phyloP scores from a whole-genome alignment of 2,888 invertebrate species.

The Plagodis pulveraria region DNA sequence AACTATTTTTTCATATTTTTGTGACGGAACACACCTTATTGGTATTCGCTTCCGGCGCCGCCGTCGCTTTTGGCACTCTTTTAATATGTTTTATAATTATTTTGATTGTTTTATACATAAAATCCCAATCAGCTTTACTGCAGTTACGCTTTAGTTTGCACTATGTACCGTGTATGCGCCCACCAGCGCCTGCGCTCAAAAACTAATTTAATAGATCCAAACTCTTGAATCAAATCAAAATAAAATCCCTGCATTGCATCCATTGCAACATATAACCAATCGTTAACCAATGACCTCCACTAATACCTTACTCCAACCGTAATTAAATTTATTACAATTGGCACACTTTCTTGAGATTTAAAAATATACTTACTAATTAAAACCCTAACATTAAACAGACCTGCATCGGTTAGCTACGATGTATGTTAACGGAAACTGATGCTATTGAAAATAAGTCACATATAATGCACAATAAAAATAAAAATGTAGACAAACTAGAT shows the following conservation, averaged over 20 bases:
- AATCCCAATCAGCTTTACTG: too few species aligned
- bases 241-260: background rate
- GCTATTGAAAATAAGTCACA: conserved; percentile 4
- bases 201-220: background rate
- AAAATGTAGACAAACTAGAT: background rate
- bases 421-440: conserved; percentile 4
- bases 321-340: conserved; percentile 24
- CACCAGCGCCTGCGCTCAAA: too few species aligned
- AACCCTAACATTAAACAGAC: conserved; percentile 25
- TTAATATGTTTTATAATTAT: too few species aligned
- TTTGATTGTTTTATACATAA: too few species aligned
- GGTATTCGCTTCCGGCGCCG: too few species aligned
- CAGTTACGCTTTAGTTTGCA: too few species aligned
- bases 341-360: conserved; percentile 18
- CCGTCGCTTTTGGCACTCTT: too few species aligned
- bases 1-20: too few species aligned
- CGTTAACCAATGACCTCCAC: background rate
- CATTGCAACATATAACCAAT: background rate
- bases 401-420: conserved; percentile 10
- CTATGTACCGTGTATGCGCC: too few species aligned
- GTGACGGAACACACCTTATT: too few species aligned
- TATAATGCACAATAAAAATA: background rate
- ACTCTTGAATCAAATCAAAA: background rate
- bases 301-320: background rate
- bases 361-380: conserved; percentile 24